Evolutionary conservation across 2,797 vertebrate species (phyloP).

Genomic region (Peromyscus aztecus): DNA sequence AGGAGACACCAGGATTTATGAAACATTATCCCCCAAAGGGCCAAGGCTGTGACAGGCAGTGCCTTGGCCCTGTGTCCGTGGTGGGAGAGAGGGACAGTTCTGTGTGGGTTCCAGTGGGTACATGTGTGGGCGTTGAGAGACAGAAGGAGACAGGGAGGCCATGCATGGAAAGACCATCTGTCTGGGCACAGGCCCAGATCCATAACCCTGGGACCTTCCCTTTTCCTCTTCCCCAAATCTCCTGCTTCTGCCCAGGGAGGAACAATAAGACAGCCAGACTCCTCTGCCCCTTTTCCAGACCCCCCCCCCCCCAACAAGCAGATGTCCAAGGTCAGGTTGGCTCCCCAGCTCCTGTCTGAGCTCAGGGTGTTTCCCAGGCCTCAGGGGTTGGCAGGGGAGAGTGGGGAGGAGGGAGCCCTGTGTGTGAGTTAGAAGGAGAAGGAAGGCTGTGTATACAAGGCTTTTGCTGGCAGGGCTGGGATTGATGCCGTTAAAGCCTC

Average conservation of each 20-base stretch:
- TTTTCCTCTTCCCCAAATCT: conserved; percentile 9
- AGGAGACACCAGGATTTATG: background rate
- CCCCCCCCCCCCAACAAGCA: background rate
- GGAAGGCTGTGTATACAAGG: background rate
- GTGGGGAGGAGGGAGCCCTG: background rate
- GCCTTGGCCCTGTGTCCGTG: background rate
- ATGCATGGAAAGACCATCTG: conserved; percentile 70
- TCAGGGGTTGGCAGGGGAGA: background rate
- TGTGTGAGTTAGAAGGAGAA: background rate
- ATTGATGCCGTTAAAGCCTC: conserved; percentile 88
- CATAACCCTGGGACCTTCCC: background rate
- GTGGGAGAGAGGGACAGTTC: background rate
- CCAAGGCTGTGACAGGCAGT: background rate
- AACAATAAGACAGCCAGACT: conserved; percentile 52
- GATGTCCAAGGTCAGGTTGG: background rate
- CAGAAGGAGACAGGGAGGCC: conserved; percentile 63
- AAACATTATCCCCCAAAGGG: background rate
- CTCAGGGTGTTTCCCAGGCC: background rate
- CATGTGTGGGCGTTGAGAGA: conserved; percentile 23
- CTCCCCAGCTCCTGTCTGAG: background rate
- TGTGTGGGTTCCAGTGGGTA: background rate
- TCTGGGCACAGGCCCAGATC: conserved; percentile 73
- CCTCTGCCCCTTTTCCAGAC: background rate
- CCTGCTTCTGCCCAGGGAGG: conserved; percentile 52
- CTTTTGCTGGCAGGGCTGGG: conserved; percentile 69